Percentiles rank a stretch among this genome's conserved stretches.
Conservation (phyloP, 2,113 vertebrate species). For the Nematolebias whitei region DNA sequence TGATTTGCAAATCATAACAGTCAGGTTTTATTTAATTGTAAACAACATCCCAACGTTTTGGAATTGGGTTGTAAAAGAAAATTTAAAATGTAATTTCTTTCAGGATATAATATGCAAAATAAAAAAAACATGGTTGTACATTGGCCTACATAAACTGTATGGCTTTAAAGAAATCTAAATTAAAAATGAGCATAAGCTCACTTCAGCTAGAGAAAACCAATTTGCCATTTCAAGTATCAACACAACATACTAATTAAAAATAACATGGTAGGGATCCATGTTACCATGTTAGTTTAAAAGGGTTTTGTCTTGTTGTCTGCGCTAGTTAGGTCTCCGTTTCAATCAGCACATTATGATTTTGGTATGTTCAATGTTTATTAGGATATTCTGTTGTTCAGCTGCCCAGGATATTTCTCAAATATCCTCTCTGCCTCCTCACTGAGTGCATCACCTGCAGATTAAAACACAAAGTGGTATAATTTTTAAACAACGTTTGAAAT, state of each 20-base stretch:
- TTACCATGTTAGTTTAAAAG: conserved; percentile 19
- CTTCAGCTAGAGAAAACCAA: conserved; percentile 19
- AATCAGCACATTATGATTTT: not conserved
- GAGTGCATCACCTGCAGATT: conserved; percentile 87
- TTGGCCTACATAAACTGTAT: conserved; percentile 13
- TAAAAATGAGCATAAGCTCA: conserved; percentile 14
- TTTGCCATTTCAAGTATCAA: conserved; percentile 68
- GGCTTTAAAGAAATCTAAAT: conserved; percentile 23
- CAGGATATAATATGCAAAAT: conserved; percentile 3
- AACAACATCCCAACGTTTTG: no score
- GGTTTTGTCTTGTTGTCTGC: conserved; percentile 8
- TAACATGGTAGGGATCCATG: not conserved
- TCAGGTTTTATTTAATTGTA: no score
- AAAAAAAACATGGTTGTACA: conserved; percentile 29
- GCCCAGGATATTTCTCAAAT: conserved; percentile 95
- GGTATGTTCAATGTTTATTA: conserved; percentile 63
- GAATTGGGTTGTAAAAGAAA: no score
- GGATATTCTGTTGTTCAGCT: conserved; percentile 93
- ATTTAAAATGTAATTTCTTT: conserved; percentile 4
- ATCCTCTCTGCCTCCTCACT: conserved; percentile 92
- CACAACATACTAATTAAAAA: conserved; percentile 26
- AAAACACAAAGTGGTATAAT: not conserved
- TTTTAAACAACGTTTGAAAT: no score
- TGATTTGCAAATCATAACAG: no score
- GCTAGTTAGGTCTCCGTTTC: conserved; percentile 4